Conservation (phyloP, 2,797 vertebrate genomes). For the Myotis myotis region DNA sequence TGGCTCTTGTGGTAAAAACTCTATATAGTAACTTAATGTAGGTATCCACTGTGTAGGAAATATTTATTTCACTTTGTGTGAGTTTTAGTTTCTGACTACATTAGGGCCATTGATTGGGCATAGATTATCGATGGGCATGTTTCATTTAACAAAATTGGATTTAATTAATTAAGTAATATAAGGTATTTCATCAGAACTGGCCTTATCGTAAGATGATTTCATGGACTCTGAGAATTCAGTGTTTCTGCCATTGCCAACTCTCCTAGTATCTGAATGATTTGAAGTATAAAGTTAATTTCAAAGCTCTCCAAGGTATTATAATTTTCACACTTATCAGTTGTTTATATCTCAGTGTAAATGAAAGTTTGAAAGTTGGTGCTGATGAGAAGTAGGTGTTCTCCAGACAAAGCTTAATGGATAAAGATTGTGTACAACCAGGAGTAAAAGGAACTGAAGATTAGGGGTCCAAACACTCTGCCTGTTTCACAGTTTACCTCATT, state of each 20-base stretch:
- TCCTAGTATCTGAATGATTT: neutral
- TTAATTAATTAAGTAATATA: neutral
- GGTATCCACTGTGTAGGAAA: neutral
- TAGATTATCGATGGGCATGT: neutral
- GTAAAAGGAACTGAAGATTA: neutral
- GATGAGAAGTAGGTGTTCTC: neutral
- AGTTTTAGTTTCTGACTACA: slow-evolving; percentile 4
- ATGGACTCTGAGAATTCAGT: neutral
- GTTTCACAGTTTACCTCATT: neutral
- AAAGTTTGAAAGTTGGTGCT: neutral
- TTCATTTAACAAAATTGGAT: slow-evolving; percentile 11
- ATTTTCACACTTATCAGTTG: slow-evolving; percentile 22
- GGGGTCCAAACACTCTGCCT: neutral
- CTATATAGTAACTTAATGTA: neutral
- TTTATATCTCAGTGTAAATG: slow-evolving; percentile 7
- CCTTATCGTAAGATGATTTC: neutral
- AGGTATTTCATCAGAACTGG: neutral
- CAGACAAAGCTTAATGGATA: neutral
- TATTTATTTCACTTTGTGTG: neutral
- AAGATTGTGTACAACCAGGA: neutral
- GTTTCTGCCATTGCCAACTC: neutral
- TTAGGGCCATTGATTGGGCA: neutral
- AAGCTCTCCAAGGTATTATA: neutral
- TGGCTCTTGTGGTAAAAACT: neutral
- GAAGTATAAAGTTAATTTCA: slow-evolving; percentile 32